Evolutionary conservation across 2,113 vertebrate genomes (phyloP).

Genomic region (Tachuris rubrigastra): DNA sequence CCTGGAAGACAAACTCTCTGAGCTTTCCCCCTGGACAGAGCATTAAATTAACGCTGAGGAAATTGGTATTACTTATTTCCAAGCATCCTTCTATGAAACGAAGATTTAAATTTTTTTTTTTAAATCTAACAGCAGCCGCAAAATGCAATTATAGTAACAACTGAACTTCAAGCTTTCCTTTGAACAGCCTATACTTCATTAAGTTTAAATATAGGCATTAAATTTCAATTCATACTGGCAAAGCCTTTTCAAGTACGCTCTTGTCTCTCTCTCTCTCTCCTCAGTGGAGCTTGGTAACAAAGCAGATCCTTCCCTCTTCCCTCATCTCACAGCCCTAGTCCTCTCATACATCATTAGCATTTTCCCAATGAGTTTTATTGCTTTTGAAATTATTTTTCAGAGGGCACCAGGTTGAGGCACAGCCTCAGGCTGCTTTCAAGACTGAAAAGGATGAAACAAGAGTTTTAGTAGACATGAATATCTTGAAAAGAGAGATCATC

Average conservation of each 20-base stretch:
- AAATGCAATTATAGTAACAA: background rate
- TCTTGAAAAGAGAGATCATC: background rate
- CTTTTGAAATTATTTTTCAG: background rate
- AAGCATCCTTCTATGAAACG: background rate
- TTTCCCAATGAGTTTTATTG: background rate
- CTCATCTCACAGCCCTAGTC: background rate
- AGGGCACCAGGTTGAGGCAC: background rate
- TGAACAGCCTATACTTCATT: background rate
- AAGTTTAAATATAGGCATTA: background rate
- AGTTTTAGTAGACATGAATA: background rate
- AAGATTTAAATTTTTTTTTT: background rate
- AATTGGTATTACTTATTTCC: background rate
- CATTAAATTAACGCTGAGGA: background rate
- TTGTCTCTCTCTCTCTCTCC: background rate
- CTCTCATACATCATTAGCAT: background rate
- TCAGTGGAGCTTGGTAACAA: background rate
- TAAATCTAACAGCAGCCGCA: background rate
- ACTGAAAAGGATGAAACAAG: background rate
- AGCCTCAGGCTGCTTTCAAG: background rate
- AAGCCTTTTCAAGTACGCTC: background rate
- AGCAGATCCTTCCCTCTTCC: background rate
- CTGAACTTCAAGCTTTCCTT: background rate
- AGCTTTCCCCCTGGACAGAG: background rate
- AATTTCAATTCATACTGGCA: background rate
- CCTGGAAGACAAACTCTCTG: background rate